Evolutionary conservation across 1,140 invertebrate genomes (phyloP).

Genomic region (Lordiphosa collinella): DNA sequence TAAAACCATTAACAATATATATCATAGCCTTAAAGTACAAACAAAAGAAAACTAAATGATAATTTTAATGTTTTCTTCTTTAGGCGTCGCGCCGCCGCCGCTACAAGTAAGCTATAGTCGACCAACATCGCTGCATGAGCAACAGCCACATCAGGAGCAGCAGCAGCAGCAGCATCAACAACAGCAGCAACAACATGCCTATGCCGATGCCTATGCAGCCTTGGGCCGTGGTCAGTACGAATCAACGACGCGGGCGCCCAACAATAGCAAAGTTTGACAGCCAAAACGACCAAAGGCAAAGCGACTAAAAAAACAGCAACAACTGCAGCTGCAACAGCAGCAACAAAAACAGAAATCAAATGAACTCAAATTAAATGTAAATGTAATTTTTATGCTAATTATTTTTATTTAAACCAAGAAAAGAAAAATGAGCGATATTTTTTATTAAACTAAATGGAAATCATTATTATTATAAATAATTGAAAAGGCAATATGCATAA

Average conservation of each 20-base stretch:
- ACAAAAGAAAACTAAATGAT: constrained; percentile 11
- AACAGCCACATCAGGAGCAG: constrained; percentile 80
- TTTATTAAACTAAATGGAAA: constrained; percentile 60
- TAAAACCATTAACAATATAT: constrained; percentile 11
- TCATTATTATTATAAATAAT: constrained; percentile 58
- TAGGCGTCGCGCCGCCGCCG: constrained; percentile 84
- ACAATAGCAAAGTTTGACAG: constrained; percentile 81
- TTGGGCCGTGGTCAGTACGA: constrained; percentile 81
- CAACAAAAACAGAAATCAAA: constrained; percentile 77
- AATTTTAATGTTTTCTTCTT: constrained; percentile 8
- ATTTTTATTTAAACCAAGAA: constrained; percentile 74
- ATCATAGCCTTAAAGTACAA: too few relatives aligned
- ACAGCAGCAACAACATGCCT: constrained; percentile 56
- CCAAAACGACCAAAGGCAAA: constrained; percentile 59
- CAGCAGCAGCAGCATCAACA: constrained; percentile 74
- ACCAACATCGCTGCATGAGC: constrained; percentile 81
- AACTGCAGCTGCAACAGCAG: constrained; percentile 29
- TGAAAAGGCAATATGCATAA: constrained; percentile 59
- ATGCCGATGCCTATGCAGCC: constrained; percentile 84
- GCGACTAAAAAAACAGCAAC: constrained; percentile 41
- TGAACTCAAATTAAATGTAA: constrained; percentile 80
- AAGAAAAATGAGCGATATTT: constrained; percentile 52
- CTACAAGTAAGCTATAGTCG: constrained; percentile 82
- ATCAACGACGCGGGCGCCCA: constrained; percentile 80
- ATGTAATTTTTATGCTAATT: constrained; percentile 79